Evolutionary conservation across 2,888 invertebrate species (phyloP), one percentile per base, ranked within the genome.

Genomic region (Crossocerus cetratus): DNA sequence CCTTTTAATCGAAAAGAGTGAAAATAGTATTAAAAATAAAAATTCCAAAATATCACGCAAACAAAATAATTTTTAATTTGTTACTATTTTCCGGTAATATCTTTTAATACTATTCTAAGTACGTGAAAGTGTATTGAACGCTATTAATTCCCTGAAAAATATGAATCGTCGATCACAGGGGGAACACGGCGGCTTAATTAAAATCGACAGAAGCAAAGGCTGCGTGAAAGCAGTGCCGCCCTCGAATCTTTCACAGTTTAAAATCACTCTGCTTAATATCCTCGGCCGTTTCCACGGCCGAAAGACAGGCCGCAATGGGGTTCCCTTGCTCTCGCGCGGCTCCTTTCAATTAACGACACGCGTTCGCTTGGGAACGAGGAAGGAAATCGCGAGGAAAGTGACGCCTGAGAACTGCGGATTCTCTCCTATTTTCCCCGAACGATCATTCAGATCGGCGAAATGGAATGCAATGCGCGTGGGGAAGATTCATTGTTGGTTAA

Each of bases 361-460:
- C 62, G 43, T 65, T 49, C 45, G 69, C 66, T 77, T 86, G 85
- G 76, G 83, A 85, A 85, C 77, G 72, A 72, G 63, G 62, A 65
- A 70, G 76, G 63, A 77, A 77, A 77, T 32, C 56, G 32, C 57
- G 69, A 81, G 66, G 82, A 83, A 83, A 85, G 85, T 82, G 80
- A 85, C 66, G 69, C 75, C 66, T 74, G 84, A 74, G 83, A 84
- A 83, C 76, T 18, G 20, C 23, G 20, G 56, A 22, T 49, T 56
- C 49, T 13, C 14, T 16, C n/a, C 14, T 49, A 11, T 18, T 69
- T 56, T 55, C 23, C 42, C 11, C 64, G 32, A 23, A 42, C 21
- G 49, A 32, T 45, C 16, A 57, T 22, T 49, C 43, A 49, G 42
- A 45, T 32, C 56, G 32, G 61, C 45, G 61, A 64, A 65, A 67